Evolutionary conservation across 2,113 vertebrate genomes (phyloP).

Genomic region (Nicator chloris): DNA sequence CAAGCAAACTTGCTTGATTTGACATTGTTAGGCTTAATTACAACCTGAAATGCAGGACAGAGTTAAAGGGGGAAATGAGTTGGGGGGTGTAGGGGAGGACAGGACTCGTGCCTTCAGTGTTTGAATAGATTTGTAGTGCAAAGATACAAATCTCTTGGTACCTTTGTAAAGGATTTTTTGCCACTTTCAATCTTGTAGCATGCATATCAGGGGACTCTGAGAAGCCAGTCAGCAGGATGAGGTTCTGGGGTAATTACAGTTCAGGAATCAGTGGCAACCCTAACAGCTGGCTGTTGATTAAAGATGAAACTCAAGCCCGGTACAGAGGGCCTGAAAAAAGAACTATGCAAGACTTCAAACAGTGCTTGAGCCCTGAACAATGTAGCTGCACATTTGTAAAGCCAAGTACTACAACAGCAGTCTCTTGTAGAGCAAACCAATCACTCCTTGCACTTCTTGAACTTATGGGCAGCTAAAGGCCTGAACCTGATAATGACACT

Average conservation of each 20-base stretch:
- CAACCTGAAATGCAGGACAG: background rate
- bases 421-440: background rate
- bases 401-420: background rate
- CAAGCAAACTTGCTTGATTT: background rate
- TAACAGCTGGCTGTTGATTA: constrained; percentile 11
- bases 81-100: background rate
- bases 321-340: background rate
- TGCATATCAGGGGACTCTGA: background rate
- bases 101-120: background rate
- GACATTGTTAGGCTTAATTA: background rate
- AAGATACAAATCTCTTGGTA: background rate
- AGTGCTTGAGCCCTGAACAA: background rate
- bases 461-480: background rate
- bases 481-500: background rate
- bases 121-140: background rate
- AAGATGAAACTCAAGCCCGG: background rate
- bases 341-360: background rate
- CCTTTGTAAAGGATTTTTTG: background rate
- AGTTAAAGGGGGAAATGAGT: background rate
- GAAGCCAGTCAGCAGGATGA: background rate
- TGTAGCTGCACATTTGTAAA: background rate
- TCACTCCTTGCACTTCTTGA: background rate
- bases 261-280: background rate
- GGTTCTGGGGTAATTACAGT: constrained; percentile 6
- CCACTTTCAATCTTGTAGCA: background rate